A percentile compares a stretch with the other conserved stretches of the same genome.
Conservation (phyloP, 2,797 vertebrate genomes). For the Molossus molossus region DNA sequence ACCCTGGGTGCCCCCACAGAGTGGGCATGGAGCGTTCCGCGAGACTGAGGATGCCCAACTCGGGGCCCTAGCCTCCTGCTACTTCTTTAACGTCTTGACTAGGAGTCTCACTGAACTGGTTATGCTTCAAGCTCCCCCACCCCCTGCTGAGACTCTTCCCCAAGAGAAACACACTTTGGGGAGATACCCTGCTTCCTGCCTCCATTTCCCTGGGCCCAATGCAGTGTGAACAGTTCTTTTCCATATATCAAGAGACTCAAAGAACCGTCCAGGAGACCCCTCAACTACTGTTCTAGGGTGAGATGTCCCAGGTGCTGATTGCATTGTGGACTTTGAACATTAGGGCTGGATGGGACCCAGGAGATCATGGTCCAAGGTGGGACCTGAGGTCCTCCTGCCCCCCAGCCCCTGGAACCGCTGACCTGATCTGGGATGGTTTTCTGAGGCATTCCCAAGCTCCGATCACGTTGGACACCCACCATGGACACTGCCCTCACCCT, state of each 20-base stretch:
- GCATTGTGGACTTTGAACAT: background rate
- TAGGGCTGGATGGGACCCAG: background rate
- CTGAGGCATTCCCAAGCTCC: slow-evolving; percentile 3
- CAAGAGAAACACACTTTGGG: background rate
- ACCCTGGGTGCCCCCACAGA: background rate
- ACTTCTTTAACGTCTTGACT: slow-evolving; percentile 18
- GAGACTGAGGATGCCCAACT: slow-evolving; percentile 40
- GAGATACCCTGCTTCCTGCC: slow-evolving; percentile 45
- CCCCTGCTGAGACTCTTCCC: background rate
- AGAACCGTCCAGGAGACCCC: slow-evolving; percentile 39
- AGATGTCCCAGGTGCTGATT: background rate
- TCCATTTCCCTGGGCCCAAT: background rate
- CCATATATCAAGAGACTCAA: slow-evolving; percentile 63
- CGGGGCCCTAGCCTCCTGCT: background rate
- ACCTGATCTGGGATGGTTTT: slow-evolving; percentile 13
- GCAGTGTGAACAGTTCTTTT: background rate
- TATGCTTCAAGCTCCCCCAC: background rate
- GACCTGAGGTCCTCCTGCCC: background rate
- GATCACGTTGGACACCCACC: slow-evolving; percentile 34
- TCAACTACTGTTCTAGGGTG: slow-evolving; percentile 33
- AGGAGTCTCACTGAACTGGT: slow-evolving; percentile 2
- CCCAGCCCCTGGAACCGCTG: background rate
- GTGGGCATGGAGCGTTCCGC: slow-evolving; percentile 76
- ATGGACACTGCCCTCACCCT: slow-evolving; percentile 6
- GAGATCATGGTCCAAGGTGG: background rate